Percentiles rank a stretch among this genome's conserved stretches.
phyloP scores from a whole-genome alignment of 2,797 vertebrate species.

The Rhinella marina region DNA sequence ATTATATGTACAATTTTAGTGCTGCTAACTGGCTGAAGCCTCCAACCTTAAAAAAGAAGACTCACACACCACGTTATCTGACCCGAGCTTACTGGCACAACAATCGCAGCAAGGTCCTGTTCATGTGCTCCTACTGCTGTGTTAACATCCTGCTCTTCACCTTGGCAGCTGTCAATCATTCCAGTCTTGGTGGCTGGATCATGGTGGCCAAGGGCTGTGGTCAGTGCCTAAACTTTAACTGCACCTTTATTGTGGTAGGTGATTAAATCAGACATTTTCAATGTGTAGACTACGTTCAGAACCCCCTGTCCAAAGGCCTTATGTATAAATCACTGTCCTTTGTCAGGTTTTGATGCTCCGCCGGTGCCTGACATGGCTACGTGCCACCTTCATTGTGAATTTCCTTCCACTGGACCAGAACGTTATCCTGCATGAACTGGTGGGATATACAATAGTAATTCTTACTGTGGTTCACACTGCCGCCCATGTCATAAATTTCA shows the following conservation, averaged over 20 bases:
- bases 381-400: conserved; percentile 79
- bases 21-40: conserved; percentile 89
- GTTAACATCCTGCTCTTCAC: conserved; percentile 80
- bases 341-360: conserved; percentile 86
- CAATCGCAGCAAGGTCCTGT: conserved; percentile 80
- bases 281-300: neutral
- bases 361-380: conserved; percentile 83
- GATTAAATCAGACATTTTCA: neutral
- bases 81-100: conserved; percentile 84
- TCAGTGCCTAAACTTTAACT: conserved; percentile 90
- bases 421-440: conserved; percentile 83
- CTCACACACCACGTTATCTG: conserved; percentile 73
- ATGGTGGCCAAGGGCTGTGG: conserved; percentile 85
- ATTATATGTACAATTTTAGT: conserved; percentile 65
- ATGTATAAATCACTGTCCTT: neutral
- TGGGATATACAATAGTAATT: conserved; percentile 79
- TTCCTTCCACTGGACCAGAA: conserved; percentile 86
- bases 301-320: neutral
- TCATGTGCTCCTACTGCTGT: conserved; percentile 75
- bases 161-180: conserved; percentile 70
- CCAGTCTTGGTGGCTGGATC: conserved; percentile 67
- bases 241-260: conserved; percentile 83
- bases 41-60: conserved; percentile 65
- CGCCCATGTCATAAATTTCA: conserved; percentile 83
- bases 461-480: conserved; percentile 68